Conservation (phyloP, 2,888 invertebrate species). For the Aphodius sticticus region DNA sequence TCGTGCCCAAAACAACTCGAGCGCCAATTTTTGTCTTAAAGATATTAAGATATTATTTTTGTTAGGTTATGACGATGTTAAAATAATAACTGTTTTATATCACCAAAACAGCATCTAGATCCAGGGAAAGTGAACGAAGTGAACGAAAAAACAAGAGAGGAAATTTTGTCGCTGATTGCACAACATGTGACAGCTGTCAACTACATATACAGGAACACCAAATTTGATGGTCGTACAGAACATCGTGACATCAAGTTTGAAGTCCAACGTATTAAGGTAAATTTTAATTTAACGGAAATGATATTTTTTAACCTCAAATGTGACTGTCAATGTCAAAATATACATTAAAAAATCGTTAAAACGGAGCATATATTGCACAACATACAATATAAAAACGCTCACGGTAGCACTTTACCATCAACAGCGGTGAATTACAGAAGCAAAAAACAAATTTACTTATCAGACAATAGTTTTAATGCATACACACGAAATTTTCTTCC, state of each 20-base stretch:
- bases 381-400: too few relatives aligned
- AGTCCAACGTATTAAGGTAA: conserved; percentile 85
- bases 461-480: too few relatives aligned
- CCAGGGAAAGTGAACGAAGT: conserved; percentile 72
- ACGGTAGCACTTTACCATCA: too few relatives aligned
- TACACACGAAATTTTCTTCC: too few relatives aligned
- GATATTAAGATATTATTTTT: too few relatives aligned
- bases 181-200: conserved; percentile 99
- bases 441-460: too few relatives aligned
- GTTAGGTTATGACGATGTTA: too few relatives aligned
- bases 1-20: too few relatives aligned
- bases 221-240: conserved; percentile 88
- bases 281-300: conserved; percentile 29
- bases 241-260: conserved; percentile 97
- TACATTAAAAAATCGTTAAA: conserved; percentile 11
- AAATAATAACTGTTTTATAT: too few relatives aligned
- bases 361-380: too few relatives aligned
- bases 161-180: conserved; percentile 95
- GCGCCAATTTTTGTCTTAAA: too few relatives aligned
- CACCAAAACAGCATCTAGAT: conserved; percentile 71
- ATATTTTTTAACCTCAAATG: conserved; percentile 12
- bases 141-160: conserved; percentile 92
- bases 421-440: too few relatives aligned
- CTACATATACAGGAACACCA: conserved; percentile 94
- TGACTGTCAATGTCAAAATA: neutral